Evolutionary conservation across 1,140 invertebrate genomes (phyloP), one percentile per base, ranked within the genome.

Genomic region (Drosophila repleta): DNA sequence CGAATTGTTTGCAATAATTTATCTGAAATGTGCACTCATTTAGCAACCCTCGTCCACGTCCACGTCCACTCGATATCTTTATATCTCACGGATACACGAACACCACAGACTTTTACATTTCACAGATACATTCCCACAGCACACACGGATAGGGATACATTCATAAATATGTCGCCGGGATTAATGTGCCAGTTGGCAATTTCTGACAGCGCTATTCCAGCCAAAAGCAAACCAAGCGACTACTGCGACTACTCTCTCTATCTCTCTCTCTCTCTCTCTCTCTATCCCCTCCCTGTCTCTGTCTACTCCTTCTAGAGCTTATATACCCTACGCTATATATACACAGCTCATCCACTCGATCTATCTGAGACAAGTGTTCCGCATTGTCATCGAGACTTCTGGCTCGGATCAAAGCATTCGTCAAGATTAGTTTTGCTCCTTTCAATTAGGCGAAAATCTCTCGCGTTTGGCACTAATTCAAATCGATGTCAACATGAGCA

Each of bases 1-100:
- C 77, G 78, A 89, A 74, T 76, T 84, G 84, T 89, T 80, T 89
- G 85, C 85, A 89, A 89, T 89, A 89, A 89, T 90, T 89, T 89
- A 89, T 89, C 84, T 89, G 79, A 90, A 89, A 89, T 89, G 84
- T 89, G 84, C 84, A 90, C 79, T 89, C 84, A 89, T 89, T 89
- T 89, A 75, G 67, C 65, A 74, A 70, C 70, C 80, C 75, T 74
- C 76, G 79, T 72, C 78, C 83, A 87, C n/a, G 83, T 83, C 83
- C 83, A 88, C 83, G 83, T 87, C 83, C 82, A 63, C 48, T 17
- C 82, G 83, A 87, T 87, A 87, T 87, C 82, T 87, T 88, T 87
- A 87, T 87, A 87, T 88, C 82, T 82, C 74, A 87, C 78, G 75
- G 74, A 81, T 87, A 85, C 81, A 80, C 73, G 48, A 68, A 65